Conservation (phyloP, 2,113 vertebrate species). For the Ailuropoda melanoleuca region DNA sequence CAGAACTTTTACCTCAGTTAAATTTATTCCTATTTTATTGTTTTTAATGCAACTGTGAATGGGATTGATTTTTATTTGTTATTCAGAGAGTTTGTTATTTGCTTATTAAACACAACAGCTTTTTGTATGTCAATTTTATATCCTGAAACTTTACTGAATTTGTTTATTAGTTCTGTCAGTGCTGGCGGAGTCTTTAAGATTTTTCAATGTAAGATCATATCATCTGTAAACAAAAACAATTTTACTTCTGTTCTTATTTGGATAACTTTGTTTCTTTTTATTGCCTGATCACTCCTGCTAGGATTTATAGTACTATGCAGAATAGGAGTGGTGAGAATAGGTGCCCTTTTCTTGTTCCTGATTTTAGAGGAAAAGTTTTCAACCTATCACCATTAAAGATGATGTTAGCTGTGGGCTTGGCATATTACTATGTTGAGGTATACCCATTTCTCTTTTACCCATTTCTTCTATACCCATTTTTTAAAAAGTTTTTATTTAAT, state of each 20-base stretch:
- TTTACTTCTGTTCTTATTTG: not conserved
- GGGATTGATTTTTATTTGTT: not conserved
- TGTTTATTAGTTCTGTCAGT: not conserved
- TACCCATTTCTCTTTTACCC: too few species aligned
- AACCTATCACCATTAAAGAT: not conserved
- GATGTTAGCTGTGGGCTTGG: not conserved
- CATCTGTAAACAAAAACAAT: not conserved
- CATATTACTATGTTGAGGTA: not conserved
- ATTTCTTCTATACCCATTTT: not conserved
- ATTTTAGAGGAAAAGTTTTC: not conserved
- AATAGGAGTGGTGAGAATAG: not conserved
- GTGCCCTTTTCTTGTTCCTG: not conserved
- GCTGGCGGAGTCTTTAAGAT: not conserved
- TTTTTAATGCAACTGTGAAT: not conserved
- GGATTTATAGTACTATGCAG: not conserved
- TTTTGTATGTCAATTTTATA: not conserved
- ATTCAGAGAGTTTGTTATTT: not conserved
- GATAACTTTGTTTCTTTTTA: not conserved
- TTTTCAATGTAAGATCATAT: not conserved
- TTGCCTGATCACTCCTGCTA: not conserved
- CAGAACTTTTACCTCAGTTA: not conserved
- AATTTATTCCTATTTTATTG: not conserved
- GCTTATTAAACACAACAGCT: not conserved
- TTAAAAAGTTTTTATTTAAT: not conserved
- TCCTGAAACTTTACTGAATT: not conserved